Percentiles rank a stretch among this genome's conserved stretches.
phyloP scores from a whole-genome alignment of 2,113 vertebrate genomes.

The Erythrolamprus reginae region DNA sequence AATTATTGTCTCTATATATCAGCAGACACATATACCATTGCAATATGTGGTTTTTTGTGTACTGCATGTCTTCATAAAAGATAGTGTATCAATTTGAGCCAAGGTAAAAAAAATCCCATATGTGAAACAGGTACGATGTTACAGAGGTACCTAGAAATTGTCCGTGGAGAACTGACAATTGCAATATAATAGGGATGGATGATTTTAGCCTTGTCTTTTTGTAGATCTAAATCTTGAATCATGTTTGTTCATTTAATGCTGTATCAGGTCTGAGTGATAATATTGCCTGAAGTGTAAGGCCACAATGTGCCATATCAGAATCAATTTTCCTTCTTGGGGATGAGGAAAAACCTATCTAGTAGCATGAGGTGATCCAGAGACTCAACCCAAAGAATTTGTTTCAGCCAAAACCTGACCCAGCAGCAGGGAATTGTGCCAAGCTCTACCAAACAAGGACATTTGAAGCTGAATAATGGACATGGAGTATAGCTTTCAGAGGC shows the following conservation, averaged over 20 bases:
- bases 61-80: not conserved
- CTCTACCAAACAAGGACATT: not conserved
- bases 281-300: not conserved
- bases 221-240: not conserved
- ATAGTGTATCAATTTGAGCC: not conserved
- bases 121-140: not conserved
- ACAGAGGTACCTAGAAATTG: not conserved
- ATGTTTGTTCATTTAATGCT: not conserved
- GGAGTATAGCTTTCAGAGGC: not conserved
- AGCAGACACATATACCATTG: not conserved
- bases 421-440: not conserved
- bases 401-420: not conserved
- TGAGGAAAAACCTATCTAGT: not conserved
- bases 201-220: not conserved
- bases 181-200: not conserved
- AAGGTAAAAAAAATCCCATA: not conserved
- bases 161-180: not conserved
- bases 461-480: not conserved
- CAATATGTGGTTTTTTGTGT: not conserved
- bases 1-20: not conserved
- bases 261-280: not conserved
- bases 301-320: not conserved
- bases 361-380: not conserved
- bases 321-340: not conserved
- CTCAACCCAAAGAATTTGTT: not conserved